Evolutionary conservation across 2,113 vertebrate genomes (phyloP), one percentile per base, ranked within the genome.

Genomic region (Corythornis madagascariensis): DNA sequence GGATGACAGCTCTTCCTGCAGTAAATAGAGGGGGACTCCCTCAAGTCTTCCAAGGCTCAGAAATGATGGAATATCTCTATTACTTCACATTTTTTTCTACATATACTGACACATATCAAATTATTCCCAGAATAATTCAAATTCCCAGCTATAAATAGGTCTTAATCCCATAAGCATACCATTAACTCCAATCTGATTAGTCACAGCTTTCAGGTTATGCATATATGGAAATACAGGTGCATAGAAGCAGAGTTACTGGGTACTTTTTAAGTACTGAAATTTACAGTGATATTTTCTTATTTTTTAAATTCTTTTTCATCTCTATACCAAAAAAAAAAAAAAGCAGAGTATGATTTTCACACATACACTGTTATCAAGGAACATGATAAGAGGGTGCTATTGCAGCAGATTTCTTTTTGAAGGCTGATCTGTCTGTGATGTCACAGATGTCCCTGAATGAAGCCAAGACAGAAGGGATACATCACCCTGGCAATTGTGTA

Each of bases 371-470:
- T 66, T 82, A 64, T 75, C 75, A 83, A 86, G 72, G 67, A 86
- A 57, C n/a, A 80, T 0, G 67, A 24, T 33, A 25, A 47, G 60
- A 66, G 25, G 52, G 61, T 29, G 67, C 74, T 65, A 57, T 0
- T 67, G 56, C 64, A 83, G 63, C 52, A 74, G 52, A 22, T 45
- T 65, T 65, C 48, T 60, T 88, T 40, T 7, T 9, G 50, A 60
- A 87, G 63, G 21, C 67, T 84, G 69, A 89, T 81, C 35, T 67
- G 69, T 48, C 43, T 87, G 1, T 70, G 72, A 77, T 89, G 89
- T 48, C 94, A 48, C 82, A 93, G 67, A 92, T 83, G 89, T 63
- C 96, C 78, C 89, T 80, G 87, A 70, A 38, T 14, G 5, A 12
- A 87, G 82, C 47, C 91, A 66, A 74, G 71, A 26, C 38, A 80